These are phyloP conservation scores for Lonchura striata DNA, from an alignment of 2,113 vertebrate genomes.

Conservation along the genomic window DNA sequence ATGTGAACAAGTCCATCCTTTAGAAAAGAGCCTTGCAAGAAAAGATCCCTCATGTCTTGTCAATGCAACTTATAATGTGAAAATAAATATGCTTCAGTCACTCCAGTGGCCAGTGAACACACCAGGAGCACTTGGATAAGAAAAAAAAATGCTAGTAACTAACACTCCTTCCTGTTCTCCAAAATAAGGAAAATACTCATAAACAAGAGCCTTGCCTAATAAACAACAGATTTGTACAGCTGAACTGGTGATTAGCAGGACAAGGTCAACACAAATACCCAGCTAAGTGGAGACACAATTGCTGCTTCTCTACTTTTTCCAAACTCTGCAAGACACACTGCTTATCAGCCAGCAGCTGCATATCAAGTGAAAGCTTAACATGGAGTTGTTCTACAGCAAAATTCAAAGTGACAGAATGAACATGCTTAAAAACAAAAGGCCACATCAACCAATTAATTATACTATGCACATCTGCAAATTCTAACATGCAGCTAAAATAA, in stretches of 20 bases:
- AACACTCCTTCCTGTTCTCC: background rate
- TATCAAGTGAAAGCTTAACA: background rate
- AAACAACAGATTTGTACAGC: background rate
- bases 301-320: background rate
- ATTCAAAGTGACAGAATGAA: background rate
- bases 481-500: background rate
- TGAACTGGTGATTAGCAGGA: background rate
- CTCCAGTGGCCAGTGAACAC: background rate
- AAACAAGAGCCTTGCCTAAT: background rate
- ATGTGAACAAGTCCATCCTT: background rate
- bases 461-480: background rate
- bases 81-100: background rate
- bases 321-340: background rate
- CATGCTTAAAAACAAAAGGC: background rate
- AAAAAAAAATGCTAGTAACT: background rate
- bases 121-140: background rate
- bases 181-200: background rate
- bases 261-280: background rate
- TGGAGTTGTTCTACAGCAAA: background rate
- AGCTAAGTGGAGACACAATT: background rate
- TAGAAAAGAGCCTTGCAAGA: background rate
- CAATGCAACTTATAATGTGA: background rate
- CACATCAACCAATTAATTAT: background rate
- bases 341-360: background rate
- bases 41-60: accelerated